These are phyloP conservation scores for Acropternis orthonyx DNA, from an alignment of 2,797 vertebrate genomes.

Conservation along the genomic window DNA sequence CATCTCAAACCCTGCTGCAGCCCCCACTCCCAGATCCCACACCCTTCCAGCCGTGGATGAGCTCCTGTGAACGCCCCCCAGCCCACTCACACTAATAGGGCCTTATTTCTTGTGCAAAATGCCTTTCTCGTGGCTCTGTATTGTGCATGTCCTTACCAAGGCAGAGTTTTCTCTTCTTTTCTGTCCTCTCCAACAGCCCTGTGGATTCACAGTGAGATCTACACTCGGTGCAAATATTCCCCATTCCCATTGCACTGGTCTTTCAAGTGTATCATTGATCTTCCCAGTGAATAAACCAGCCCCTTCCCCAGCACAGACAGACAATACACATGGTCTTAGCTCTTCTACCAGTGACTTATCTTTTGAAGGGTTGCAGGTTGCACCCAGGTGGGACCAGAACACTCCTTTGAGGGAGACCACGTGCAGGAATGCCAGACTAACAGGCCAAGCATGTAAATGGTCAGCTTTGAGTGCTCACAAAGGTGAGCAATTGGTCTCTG, in stretches of 20 bases:
- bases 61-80: neutral
- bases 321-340: neutral
- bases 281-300: neutral
- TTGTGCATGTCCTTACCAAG: rapidly evolving
- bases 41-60: neutral
- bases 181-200: neutral
- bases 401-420: rapidly evolving
- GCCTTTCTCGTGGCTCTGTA: neutral
- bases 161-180: neutral
- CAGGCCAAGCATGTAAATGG: rapidly evolving
- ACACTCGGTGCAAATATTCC: rapidly evolving
- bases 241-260: neutral
- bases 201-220: rapidly evolving
- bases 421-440: neutral
- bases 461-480: neutral
- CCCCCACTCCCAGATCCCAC: neutral
- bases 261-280: neutral
- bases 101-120: neutral
- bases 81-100: neutral
- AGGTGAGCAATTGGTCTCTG: neutral
- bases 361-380: neutral
- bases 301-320: neutral
- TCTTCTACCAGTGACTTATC: neutral
- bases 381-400: neutral
- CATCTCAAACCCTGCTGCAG: neutral